phyloP scores from a whole-genome alignment of 2,113 vertebrate genomes.

The Halichoeres trimaculatus region DNA sequence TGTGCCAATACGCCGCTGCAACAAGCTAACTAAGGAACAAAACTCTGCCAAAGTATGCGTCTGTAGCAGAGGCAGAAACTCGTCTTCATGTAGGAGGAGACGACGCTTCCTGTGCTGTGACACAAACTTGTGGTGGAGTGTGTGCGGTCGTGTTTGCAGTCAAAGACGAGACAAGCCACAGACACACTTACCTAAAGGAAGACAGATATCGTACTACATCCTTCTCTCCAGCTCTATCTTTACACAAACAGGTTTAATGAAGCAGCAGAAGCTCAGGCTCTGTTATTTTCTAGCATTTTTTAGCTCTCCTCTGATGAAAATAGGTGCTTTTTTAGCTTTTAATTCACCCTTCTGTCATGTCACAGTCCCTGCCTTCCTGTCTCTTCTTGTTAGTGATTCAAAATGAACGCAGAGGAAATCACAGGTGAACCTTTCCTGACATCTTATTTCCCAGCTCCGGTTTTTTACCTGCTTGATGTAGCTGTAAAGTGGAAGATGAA shows the following conservation, averaged over 20 bases:
- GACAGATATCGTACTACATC: neutral
- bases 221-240: neutral
- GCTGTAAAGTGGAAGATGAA: neutral
- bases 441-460: neutral
- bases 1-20: slow-evolving; percentile 40
- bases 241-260: neutral
- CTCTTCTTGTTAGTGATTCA: neutral
- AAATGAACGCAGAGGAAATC: slow-evolving; percentile 2
- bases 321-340: neutral
- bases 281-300: neutral
- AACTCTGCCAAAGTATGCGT: slow-evolving; percentile 43
- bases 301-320: neutral
- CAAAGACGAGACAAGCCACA: slow-evolving; percentile 60
- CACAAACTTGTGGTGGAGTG: slow-evolving; percentile 31
- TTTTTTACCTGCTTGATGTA: neutral
- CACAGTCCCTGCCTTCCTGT: neutral
- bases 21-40: slow-evolving; percentile 41
- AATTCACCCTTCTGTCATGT: neutral
- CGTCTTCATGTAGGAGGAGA: slow-evolving; percentile 57
- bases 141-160: slow-evolving; percentile 44
- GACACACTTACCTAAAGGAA: slow-evolving; percentile 3
- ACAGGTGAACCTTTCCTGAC: neutral
- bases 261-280: neutral
- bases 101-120: slow-evolving; percentile 58
- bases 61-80: slow-evolving; percentile 28